Conservation (phyloP, 2,888 invertebrate genomes). For the Elmis aenea region DNA sequence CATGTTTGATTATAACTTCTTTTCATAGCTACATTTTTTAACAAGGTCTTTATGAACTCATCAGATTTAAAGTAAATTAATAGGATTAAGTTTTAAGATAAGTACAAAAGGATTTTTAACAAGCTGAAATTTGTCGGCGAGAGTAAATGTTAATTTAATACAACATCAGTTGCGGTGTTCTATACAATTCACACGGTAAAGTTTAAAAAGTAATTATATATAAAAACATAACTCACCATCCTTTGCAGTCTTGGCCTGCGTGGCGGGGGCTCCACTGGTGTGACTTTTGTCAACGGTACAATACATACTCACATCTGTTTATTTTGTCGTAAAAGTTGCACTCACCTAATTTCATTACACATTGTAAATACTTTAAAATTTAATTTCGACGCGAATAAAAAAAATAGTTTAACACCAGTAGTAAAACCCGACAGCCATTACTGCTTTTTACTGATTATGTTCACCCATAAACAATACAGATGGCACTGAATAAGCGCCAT, state of each 20-base stretch:
- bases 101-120: too few relatives aligned
- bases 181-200: too few relatives aligned
- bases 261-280: conserved; percentile 68
- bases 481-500: conserved; percentile 41
- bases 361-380: conserved; percentile 40
- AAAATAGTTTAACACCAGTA: conserved; percentile 37
- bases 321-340: conserved; percentile 45
- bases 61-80: too few relatives aligned
- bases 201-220: too few relatives aligned
- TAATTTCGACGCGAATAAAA: conserved; percentile 35
- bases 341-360: conserved; percentile 58
- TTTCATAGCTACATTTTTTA: too few relatives aligned
- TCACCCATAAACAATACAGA: conserved; percentile 35
- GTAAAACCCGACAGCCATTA: conserved; percentile 45
- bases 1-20: too few relatives aligned
- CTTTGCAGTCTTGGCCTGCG: conserved; percentile 68
- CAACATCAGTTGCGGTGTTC: too few relatives aligned
- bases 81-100: too few relatives aligned
- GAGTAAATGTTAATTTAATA: too few relatives aligned
- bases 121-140: too few relatives aligned
- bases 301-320: conserved; percentile 56
- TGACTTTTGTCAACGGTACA: conserved; percentile 71
- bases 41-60: too few relatives aligned
- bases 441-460: conserved; percentile 36
- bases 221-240: conserved; percentile 75